Conservation (phyloP, 2,888 invertebrate species). For the Platycnemis pennipes region DNA sequence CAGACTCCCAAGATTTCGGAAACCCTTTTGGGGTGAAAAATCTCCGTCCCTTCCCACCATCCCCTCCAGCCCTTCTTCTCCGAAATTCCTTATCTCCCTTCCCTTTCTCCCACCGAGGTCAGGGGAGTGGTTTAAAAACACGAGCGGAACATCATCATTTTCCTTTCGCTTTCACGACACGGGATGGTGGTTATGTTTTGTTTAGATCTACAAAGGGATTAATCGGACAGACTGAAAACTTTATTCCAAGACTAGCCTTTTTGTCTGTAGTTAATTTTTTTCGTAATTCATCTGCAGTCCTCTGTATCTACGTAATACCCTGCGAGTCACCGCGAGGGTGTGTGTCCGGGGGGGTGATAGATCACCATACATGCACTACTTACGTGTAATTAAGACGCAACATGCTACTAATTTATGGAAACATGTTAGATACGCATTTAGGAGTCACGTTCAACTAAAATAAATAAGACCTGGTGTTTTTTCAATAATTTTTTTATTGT, state of each 20-base stretch:
- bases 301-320: too few species aligned
- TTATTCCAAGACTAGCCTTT: background rate
- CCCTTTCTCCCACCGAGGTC: background rate
- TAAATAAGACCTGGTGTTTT: too few species aligned
- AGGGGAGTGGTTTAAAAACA: constrained; percentile 2
- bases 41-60: background rate
- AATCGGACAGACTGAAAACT: background rate
- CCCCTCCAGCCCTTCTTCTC: background rate
- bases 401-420: too few species aligned
- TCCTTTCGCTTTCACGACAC: background rate
- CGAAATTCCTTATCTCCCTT: constrained; percentile 18
- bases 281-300: background rate
- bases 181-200: background rate
- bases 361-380: too few species aligned
- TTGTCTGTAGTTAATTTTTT: background rate
- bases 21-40: background rate
- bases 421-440: too few species aligned
- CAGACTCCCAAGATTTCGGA: constrained; percentile 28
- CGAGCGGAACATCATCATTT: background rate
- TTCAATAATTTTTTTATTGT: too few species aligned
- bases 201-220: background rate
- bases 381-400: too few species aligned
- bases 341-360: too few species aligned
- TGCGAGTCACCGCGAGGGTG: too few species aligned
- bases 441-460: too few species aligned